Percentiles rank a stretch among this genome's conserved stretches.
These are phyloP conservation scores for Spodoptera picta DNA, from an alignment of 2,888 invertebrate genomes.

Conservation along the genomic window DNA sequence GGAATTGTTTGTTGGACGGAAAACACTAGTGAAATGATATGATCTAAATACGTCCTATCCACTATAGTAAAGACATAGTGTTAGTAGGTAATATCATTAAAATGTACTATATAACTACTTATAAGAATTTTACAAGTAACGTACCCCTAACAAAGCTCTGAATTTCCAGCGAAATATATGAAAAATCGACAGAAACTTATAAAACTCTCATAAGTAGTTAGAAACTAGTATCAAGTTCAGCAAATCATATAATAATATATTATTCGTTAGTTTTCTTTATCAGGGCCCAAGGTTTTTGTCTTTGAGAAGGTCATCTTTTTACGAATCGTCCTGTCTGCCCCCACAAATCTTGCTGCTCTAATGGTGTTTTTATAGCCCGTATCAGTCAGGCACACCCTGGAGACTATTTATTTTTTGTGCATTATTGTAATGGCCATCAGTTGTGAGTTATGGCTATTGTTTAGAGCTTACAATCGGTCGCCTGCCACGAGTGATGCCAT, in stretches of 20 bases:
- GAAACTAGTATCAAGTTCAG: conserved; percentile 12
- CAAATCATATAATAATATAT: conserved; percentile 15
- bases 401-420: conserved; percentile 22
- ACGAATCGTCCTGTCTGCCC: conserved; percentile 19
- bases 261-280: conserved; percentile 16
- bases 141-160: too few species aligned
- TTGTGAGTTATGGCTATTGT: conserved; percentile 20
- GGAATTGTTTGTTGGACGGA: too few species aligned
- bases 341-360: conserved; percentile 16
- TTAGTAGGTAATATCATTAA: too few species aligned
- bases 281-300: conserved; percentile 6
- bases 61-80: too few species aligned
- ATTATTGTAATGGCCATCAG: conserved; percentile 22
- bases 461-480: conserved; percentile 3
- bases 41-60: too few species aligned
- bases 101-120: too few species aligned
- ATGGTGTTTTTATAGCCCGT: conserved; percentile 25
- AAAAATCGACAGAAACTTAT: conserved; percentile 2
- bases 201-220: conserved; percentile 7
- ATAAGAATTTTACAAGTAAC: too few species aligned
- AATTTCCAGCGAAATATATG: background rate
- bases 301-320: conserved; percentile 6
- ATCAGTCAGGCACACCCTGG: conserved; percentile 15
- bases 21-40: too few species aligned
- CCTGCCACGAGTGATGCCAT: conserved; percentile 15